Conservation (phyloP, 2,888 invertebrate species). For the Kryphioiulus occultus region DNA sequence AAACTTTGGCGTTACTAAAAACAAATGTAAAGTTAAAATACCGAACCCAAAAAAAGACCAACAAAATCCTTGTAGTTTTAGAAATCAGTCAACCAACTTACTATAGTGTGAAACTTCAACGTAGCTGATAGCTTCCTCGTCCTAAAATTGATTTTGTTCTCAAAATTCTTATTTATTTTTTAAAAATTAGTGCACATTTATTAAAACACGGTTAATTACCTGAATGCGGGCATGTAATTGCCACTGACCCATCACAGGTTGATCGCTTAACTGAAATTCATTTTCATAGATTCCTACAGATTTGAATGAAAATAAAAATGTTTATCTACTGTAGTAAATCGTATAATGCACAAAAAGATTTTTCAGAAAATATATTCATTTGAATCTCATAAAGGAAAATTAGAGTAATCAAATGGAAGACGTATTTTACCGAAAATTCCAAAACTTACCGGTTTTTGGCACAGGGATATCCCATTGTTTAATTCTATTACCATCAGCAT, state of each 20-base stretch:
- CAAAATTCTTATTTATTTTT: neutral
- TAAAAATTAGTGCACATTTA: neutral
- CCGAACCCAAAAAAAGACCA: neutral
- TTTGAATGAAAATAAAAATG: neutral
- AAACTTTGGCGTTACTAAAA: neutral
- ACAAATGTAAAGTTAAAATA: neutral
- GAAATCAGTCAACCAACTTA: neutral
- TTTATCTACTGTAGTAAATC: neutral
- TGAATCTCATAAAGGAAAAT: neutral
- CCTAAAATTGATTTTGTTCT: neutral
- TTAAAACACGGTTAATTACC: neutral
- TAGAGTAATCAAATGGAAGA: neutral
- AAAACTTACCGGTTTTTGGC: neutral
- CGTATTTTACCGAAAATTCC: neutral
- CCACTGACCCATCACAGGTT: neutral
- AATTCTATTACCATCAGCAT: constrained; percentile 1
- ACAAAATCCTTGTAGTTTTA: neutral
- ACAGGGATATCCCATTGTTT: neutral
- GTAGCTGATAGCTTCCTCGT: neutral
- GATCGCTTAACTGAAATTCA: neutral
- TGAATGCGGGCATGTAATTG: neutral
- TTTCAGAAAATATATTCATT: neutral
- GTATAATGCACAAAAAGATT: neutral
- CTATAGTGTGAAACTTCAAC: neutral
- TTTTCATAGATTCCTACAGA: neutral